Base-by-base conservation (phyloP, 2,113 vertebrate species). In the Aegithalos caudatus region DNA sequence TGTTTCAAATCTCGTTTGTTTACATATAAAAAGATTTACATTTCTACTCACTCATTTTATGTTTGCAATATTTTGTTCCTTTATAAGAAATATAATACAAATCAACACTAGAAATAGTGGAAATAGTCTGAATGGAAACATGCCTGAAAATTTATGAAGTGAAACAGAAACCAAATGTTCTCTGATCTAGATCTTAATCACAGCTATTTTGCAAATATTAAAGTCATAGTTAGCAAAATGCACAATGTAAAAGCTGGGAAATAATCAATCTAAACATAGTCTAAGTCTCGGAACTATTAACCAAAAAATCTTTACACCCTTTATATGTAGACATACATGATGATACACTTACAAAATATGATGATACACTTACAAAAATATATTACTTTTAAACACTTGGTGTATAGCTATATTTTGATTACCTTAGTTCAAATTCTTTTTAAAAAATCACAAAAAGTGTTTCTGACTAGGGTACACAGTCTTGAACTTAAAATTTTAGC, bases 401-500 rank as follows among this genome's bases (percentile, higher is more conserved):
- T 0, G 0, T 21, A 53, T 47, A 8, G 33, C 10, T 29, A 8
- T 22, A 21, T n/a, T 70, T 74, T 71, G 6, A 37, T 25, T 17
- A 12, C 24, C 10, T 64, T 2, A 33, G 13, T 42, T 50, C 2
- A 50, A 64, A 69, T 28, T 31, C 6, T 13, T 33, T n/a, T n/a
- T n/a, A 54, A 42, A 51, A 45, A 13, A 9, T 2, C 24, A 44
- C 6, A 29, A 47, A 60, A 48, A 2, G 0, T 29, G 2, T 45
- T 64, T 79, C 25, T 54, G 10, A 25, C 14, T 65, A 45, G 4
- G 22, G 4, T 64, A 37, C 16, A n/a, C 4, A 33, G 25, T 42
- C 22, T 33, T 35, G 27, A 82, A 60, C 7, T 54, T 44, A 61
- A n/a, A 61, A 80, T 38, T 66, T 48, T 56, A 37, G 3, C 51